Evolutionary conservation across 2,888 invertebrate species (phyloP), one percentile per base, ranked within the genome.

Genomic region (Charanyca ferruginea): DNA sequence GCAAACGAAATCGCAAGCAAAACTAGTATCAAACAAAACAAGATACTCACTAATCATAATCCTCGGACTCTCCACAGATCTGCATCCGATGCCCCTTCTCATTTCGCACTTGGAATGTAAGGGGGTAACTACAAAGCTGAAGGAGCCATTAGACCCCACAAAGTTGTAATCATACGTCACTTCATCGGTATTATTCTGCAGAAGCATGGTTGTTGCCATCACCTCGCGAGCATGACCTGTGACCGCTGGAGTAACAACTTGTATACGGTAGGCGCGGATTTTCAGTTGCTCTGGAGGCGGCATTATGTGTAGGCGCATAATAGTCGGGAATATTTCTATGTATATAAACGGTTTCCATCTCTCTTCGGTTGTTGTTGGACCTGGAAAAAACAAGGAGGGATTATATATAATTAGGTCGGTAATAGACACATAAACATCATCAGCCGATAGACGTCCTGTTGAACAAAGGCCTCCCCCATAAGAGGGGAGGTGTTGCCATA

Each of bases 291-390:
- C 32, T 0, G 92, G 94, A 1, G 95, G 94, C 0, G 94, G 91
- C 83, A 90, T 87, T 18, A 95, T 90, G 63, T 93, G 95, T 0
- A 95, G 79, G 8, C 90, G 87, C 85, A 95, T 88, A 0, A 83
- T 85, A 8, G 76, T 87, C 0, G 89, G 88, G 28, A 93, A 85
- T 76, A 93, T 91, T 81, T 94, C 94, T 41, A 95, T 91, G 77
- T 95, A 95, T 3, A 93, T 90, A 66, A 95, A 95, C 4, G 95
- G 95, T 68, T 89, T 92, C 94, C 94, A 95, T 69, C 89, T 86
- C 25, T 87, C 86, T 70, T 89, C 91, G 0, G 87, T 89, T 20
- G 89, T 89, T 16, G 88, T 88, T 58, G 87, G 79, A 79, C 91
- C 95, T 95, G 83, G 6, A 81, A 87, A 35, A 28, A 58, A 45